A percentile compares a stretch with the other conserved stretches of the same genome.
phyloP scores from a whole-genome alignment of 2,888 invertebrate genomes.

The Machimus atricapillus region DNA sequence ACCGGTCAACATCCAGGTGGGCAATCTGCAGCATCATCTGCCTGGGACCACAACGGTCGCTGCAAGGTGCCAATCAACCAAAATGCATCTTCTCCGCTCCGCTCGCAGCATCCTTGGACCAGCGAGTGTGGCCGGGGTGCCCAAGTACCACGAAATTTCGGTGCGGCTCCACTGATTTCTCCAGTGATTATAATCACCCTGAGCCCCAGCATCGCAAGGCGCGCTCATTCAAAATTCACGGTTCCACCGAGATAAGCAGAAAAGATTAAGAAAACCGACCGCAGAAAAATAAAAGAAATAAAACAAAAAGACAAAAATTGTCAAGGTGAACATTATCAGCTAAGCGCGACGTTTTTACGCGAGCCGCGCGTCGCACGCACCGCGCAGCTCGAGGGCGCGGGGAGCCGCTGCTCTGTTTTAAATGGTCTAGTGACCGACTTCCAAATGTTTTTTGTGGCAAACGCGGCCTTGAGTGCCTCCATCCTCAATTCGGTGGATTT shows the following conservation, averaged over 20 bases:
- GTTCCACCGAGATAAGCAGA: neutral
- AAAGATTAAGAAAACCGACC: neutral
- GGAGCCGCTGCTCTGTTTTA: slow-evolving; percentile 10
- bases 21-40: neutral
- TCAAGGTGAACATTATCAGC: slow-evolving; percentile 38
- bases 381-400: neutral
- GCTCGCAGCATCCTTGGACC: neutral
- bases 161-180: neutral
- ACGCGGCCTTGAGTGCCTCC: neutral
- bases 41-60: neutral
- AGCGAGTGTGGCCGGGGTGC: neutral
- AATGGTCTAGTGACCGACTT: slow-evolving; percentile 38
- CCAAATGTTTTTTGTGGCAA: slow-evolving; percentile 6
- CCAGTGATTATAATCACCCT: neutral
- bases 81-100: neutral
- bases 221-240: neutral
- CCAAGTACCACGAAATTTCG: neutral
- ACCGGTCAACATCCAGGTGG: neutral
- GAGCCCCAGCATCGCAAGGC: neutral
- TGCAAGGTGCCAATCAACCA: neutral
- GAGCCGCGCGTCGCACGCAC: neutral
- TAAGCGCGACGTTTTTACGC: neutral
- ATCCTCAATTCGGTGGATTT: neutral
- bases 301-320: neutral
- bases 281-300: neutral